Evolutionary conservation across 2,113 vertebrate species (phyloP), one percentile per base, ranked within the genome.

Genomic region (Oryzias javanicus): DNA sequence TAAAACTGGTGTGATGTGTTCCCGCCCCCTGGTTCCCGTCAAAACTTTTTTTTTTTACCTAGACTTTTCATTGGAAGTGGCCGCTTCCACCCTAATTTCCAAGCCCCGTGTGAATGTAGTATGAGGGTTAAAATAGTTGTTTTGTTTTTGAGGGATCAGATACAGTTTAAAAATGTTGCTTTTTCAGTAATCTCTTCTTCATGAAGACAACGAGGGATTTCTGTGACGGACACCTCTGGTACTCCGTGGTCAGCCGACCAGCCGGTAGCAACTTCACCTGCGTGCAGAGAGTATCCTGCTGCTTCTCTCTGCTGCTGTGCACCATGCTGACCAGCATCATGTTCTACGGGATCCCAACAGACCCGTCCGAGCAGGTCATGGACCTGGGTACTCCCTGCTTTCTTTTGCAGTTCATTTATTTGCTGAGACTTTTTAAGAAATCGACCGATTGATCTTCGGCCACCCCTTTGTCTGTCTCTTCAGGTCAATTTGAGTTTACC

Each of bases 241-340:
- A 91, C 55, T 98, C 95, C 0, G 89, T 97, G 85, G 87, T 98
- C 77, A 93, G 70, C 57, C 86, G 93, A 18, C 93, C 91, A 0
- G 85, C 94, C 0, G 79, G 85, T 46, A 98, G 95, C 87, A 85
- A 74, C 65, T 98, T 98, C 86, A 96, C 94, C 0, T 70, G 93
- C 5, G 94, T 94, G 2, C 96, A 98, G 81, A 91, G 95, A 0
- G 93, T 95, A 35, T 98, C 95, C 1, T 98, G 95, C 18, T 98
- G 95, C 67, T 96, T 96, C 70, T 96, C 95, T 0, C 82, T 98
- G 82, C 89, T 98, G 20, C 93, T 98, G 19, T 97, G 96, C 66
- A 98, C 96, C 69, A 98, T 98, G 96, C 84, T 98, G 70, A 95
- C 95, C 70, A 97, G 93, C 80, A 92, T 98, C 84, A 95, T 98